Base-by-base conservation (phyloP, 2,113 vertebrate genomes). In the Anolis carolinensis region DNA sequence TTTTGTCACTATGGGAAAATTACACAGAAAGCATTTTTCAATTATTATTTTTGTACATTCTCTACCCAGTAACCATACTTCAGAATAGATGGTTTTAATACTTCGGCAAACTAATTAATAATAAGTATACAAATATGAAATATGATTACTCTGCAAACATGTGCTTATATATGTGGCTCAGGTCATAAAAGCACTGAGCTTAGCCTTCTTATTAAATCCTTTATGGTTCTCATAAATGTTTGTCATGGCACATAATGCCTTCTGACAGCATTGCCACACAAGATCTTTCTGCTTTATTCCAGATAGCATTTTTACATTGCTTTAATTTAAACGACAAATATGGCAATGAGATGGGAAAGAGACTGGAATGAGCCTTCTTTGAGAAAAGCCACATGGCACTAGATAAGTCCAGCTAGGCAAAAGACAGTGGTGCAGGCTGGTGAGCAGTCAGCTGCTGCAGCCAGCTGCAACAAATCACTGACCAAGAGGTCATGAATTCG, bases 151-250 rank as follows among this genome's bases (percentile, higher is more conserved):
- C 68, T 59, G n/a, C 70, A 73, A 83, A 62, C 81, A 83, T 59
- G 32, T 72, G 68, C 50, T 4, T 59, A 59, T 50, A 82, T 68
- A 82, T 83, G 70, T 83, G 81, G 81, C 18, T 30, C 52, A 73
- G 32, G 73, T 59, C 81, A 83, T 34, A 30, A 81, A 81, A 81
- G 68, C n/a, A 59, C 13, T 18, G 52, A 83, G 23, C 36, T 73
- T 83, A 83, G 50, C 23, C 59, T 83, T 83, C 32, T 30, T 83
- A 83, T 83, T 59, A 83, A 83, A 52, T 62, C n/a, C 32, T 73
- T 83, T 83, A 73, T 59, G n/a, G 50, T 32, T 55, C 70, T 82
- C 68, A 82, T 82, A 82, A 82, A 81, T 81, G 79, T 25, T 68
- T 81, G 36, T 67, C 50, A 59, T 55, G 67, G 50, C 30, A 82